Evolutionary conservation across 2,888 invertebrate species (phyloP), one percentile per base, ranked within the genome.

Genomic region (Eustalomyia histrio): DNA sequence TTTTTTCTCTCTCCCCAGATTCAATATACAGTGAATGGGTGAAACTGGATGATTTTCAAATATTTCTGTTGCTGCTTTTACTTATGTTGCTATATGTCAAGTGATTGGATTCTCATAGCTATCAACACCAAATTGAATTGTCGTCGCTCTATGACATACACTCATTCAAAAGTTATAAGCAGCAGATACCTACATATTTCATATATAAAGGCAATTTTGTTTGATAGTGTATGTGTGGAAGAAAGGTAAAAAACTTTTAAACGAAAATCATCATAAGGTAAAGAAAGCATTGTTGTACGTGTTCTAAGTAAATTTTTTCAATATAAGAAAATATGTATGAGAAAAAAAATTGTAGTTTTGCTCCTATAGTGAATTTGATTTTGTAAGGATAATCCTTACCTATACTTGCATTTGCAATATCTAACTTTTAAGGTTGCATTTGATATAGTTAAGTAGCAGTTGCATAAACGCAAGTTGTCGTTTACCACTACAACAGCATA

Each of bases 91-190:
- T 39, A 47, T n/a, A 71, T 61, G 65, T 71, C 67, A 76, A 80
- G 61, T 72, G 80, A 61, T 71, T 68, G 76, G 61, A 68, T 68
- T 68, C 67, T 72, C 68, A 67, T 43, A 16, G 67, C 61, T 72
- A 68, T 80, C 76, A 76, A 68, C 72, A 76, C 57, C 52, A 76
- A 72, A 76, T 75, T 61, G 60, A 71, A 79, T 71, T 75, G 71
- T 57, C 75, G 65, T 75, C 75, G 35, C 33, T 64, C 29, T 50
- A 29, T 63, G 63, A 50, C 39, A 58, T 53, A 58, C n/a, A 47
- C n/a, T 47, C 43, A 6, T 47, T 47, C 43, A 47, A 47, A 47
- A 47, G 43, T n/a, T 47, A 47, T n/a, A 14, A n/a, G 43, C n/a
- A 14, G 43, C 43, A 47, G n/a, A 47, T 47, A n/a, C 43, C n/a